Conservation (phyloP, 64 coral and sea anemone species). For the Dendronephthya gigantea region DNA sequence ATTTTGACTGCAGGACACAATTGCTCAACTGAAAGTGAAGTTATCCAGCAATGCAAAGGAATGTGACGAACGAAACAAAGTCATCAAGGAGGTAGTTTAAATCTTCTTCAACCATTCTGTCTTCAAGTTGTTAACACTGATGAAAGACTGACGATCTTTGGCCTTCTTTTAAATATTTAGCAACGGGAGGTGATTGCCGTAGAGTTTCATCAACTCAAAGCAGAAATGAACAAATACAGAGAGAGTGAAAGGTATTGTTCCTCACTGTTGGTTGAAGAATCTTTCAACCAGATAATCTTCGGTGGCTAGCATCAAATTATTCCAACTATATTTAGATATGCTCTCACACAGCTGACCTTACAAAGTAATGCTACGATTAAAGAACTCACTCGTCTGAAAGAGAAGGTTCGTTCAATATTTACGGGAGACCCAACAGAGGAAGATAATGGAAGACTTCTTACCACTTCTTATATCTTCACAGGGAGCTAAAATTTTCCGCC, state of each 20-base stretch:
- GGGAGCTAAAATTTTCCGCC: constrained; percentile 78
- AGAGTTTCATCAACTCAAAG: constrained; percentile 94
- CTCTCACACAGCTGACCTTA: constrained; percentile 80
- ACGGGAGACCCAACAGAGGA: neutral
- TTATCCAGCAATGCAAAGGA: constrained; percentile 92
- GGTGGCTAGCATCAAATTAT: no score
- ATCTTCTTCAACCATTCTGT: neutral
- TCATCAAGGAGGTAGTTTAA: constrained; percentile 75
- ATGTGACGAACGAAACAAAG: constrained; percentile 91
- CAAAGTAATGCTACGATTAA: constrained; percentile 97
- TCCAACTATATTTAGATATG: constrained; percentile 53
- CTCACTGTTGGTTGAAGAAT: neutral
- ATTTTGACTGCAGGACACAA: constrained; percentile 57
- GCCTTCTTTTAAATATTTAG: no score
- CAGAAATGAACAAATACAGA: constrained; percentile 98
- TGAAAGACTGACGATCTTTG: no score
- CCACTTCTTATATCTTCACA: neutral
- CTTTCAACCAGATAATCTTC: neutral
- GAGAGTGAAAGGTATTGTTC: constrained; percentile 58
- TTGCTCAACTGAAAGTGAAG: constrained; percentile 89
- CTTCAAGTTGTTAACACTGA: no score
- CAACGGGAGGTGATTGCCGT: constrained; percentile 97
- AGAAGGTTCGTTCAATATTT: constrained; percentile 44
- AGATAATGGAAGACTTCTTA: no score
- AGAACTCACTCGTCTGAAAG: constrained; percentile 54